Conservation (phyloP, 35 echinoderm and acorn worm genomes). For the Eucidaris tribuloides region DNA sequence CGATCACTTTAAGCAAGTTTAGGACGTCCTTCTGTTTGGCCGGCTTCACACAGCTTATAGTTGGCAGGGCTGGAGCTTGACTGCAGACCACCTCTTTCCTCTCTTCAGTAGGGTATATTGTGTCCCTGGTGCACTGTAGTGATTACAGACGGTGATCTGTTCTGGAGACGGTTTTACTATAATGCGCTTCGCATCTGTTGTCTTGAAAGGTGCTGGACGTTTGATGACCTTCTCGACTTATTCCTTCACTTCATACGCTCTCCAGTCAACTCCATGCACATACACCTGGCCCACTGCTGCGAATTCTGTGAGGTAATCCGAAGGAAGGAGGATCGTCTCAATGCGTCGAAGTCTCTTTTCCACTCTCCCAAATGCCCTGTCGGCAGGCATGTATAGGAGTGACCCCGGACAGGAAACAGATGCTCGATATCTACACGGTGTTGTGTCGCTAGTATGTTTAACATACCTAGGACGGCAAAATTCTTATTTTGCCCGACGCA, state of each 20-base stretch:
- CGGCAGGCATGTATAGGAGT: conserved; percentile 42
- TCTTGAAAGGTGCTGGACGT: conserved; percentile 12
- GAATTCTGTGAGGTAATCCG: conserved; percentile 17
- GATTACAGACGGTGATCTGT: background rate
- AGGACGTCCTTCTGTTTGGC: background rate
- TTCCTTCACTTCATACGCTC: conserved; percentile 23
- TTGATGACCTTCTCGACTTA: background rate
- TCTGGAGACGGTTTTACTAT: background rate
- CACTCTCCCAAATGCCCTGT: conserved; percentile 49
- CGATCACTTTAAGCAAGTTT: background rate
- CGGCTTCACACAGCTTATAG: conserved; percentile 18
- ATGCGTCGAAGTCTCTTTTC: conserved; percentile 28
- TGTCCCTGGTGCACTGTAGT: conserved; percentile 20
- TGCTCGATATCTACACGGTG: background rate
- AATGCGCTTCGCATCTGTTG: conserved; percentile 31
- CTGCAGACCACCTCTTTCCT: conserved; percentile 6
- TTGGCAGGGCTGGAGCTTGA: background rate
- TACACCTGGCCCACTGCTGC: conserved; percentile 11
- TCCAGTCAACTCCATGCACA: conserved; percentile 4
- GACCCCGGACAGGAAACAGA: conserved; percentile 26
- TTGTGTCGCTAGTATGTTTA: conserved; percentile 41
- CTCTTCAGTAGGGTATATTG: conserved; percentile 4
- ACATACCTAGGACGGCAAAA: background rate
- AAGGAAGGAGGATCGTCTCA: conserved; percentile 44
- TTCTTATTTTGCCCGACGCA: conserved; percentile 56